Base-by-base conservation (phyloP, 1,140 invertebrate species). In the Bombus vancouverensis region DNA sequence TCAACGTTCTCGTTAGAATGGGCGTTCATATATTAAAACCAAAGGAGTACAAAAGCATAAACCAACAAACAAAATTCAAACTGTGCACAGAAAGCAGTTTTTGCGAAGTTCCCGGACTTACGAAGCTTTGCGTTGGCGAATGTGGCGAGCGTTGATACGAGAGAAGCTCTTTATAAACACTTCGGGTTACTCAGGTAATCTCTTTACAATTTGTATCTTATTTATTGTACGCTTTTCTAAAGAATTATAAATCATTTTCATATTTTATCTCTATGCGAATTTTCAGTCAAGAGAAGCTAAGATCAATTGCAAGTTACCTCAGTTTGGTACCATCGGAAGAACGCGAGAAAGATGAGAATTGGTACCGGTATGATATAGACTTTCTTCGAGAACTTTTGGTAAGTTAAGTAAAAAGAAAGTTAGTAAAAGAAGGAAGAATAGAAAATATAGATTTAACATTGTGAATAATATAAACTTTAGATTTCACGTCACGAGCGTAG, bases 111-210 rank as follows among this genome's bases (percentile, higher is more conserved):
- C 94, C 97, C 97, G 32, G 97, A 99, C 91, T 94, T 99, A 47
- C 95, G 97, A 81, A 96, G 97, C 72, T 99, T 99, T 95, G 97
- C 98, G 0, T 95, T 99, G 73, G 96, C 98, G 1, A 99, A 99
- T 96, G 98, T 99, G 53, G 98, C 98, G 1, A 98, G 97, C 91
- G 97, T 99, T 42, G 99, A 99, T 93, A 98, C 97, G 1, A 96
- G 98, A 87, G 97, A 98, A 80, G 96, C 97, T 42, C 95, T 99
- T 44, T 94, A 97, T 74, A 98, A 99, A 94, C 97, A 99, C 94
- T 99, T 99, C 94, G 96, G 96, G 65, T 96, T 96, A 72, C 95
- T 98, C 68, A 97, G 96, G 97, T 98, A 95, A 83, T 37, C 15
- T 42, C 37, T 59, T 66, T 1, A 28, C 3, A 18, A 62, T 28